phyloP scores from a whole-genome alignment of 2,797 vertebrate genomes.

The Chloroceryle inda region DNA sequence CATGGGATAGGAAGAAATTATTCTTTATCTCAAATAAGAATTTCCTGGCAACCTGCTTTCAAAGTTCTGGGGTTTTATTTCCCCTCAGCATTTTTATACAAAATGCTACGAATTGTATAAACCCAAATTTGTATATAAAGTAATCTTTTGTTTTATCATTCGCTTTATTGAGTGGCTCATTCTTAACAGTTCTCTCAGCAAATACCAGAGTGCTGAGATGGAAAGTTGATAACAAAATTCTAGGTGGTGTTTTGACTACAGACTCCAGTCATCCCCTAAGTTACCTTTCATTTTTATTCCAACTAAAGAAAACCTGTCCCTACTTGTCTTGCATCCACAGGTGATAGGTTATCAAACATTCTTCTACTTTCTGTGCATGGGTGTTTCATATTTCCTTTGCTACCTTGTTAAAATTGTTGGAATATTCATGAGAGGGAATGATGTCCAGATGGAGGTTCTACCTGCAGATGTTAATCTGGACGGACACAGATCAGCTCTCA shows the following conservation, averaged over 20 bases:
- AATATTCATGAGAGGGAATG: slow-evolving; percentile 84
- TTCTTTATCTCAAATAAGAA: not conserved
- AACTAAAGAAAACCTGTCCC: slow-evolving; percentile 42
- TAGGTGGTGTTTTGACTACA: not conserved
- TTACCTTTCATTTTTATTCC: slow-evolving; percentile 7
- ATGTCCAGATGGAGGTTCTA: slow-evolving; percentile 90
- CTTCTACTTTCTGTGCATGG: slow-evolving; percentile 3
- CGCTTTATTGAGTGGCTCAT: not conserved
- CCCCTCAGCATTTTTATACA: not conserved
- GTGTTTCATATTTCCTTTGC: slow-evolving; percentile 62
- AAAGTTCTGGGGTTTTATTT: not conserved
- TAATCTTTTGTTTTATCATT: not conserved
- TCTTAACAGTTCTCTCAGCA: not conserved
- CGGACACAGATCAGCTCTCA: slow-evolving; percentile 89
- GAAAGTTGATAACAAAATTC: not conserved
- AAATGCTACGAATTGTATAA: not conserved
- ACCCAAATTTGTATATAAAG: not conserved
- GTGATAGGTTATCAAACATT: slow-evolving; percentile 37
- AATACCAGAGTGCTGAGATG: not conserved
- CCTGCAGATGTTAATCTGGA: slow-evolving; percentile 92
- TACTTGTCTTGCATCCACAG: slow-evolving; percentile 45
- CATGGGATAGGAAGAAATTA: not conserved
- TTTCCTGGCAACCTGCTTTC: not conserved
- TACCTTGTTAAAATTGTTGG: slow-evolving; percentile 74
- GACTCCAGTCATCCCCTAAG: not conserved